A percentile compares a stretch with the other conserved stretches of the same genome.
Evolutionary conservation across 2,113 vertebrate genomes (phyloP).

Genomic region (Centropristis striata): DNA sequence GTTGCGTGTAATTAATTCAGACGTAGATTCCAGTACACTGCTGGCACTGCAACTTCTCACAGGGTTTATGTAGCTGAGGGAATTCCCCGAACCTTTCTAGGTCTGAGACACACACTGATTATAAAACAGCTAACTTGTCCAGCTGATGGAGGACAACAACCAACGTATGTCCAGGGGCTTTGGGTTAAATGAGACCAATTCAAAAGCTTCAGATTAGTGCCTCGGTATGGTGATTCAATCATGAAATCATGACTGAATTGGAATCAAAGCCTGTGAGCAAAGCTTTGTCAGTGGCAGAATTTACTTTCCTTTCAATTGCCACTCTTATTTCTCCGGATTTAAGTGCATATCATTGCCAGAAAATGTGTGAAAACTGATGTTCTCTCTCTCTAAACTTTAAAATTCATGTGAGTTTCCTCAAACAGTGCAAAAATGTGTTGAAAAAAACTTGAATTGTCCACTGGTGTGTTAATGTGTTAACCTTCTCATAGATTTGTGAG

Average conservation of each 20-base stretch:
- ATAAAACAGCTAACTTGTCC: neutral
- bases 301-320: neutral
- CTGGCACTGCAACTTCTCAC: neutral
- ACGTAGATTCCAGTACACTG: slow-evolving; percentile 57
- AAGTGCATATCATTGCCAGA: neutral
- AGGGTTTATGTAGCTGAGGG: slow-evolving; percentile 3
- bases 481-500: neutral
- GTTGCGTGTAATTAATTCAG: slow-evolving; percentile 13
- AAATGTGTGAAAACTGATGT: neutral
- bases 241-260: neutral
- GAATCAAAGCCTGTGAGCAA: neutral
- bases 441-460: neutral
- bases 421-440: slow-evolving; percentile 5
- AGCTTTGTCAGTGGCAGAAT: neutral
- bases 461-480: neutral
- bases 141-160: neutral
- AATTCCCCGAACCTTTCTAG: slow-evolving; percentile 37
- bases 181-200: neutral
- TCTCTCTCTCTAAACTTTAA: too few species aligned
- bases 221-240: neutral
- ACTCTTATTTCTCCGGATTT: neutral
- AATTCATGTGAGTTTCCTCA: neutral
- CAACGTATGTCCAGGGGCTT: neutral
- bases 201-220: neutral
- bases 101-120: neutral